A percentile compares a stretch with the other conserved stretches of the same genome.
These are phyloP conservation scores for Kryptopterus vitreolus DNA, from an alignment of 2,797 vertebrate genomes.

Conservation along the genomic window DNA sequence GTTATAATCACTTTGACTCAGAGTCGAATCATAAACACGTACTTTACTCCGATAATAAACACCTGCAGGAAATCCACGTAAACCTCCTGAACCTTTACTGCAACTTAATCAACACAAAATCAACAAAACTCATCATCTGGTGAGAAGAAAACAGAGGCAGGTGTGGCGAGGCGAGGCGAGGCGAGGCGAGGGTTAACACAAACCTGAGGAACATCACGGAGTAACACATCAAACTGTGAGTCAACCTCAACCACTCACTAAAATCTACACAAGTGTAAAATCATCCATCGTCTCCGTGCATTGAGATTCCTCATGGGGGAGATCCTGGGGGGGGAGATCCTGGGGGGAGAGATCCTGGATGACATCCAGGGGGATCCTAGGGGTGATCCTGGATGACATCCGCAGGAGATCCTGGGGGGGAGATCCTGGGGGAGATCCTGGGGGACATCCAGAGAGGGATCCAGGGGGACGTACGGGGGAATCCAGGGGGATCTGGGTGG, in stretches of 20 bases:
- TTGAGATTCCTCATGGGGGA: rapidly evolving
- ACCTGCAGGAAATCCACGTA: background rate
- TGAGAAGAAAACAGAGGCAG: background rate
- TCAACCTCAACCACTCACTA: background rate
- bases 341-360: too few species aligned
- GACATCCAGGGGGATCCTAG: too few species aligned
- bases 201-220: background rate
- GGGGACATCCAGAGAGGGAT: too few species aligned
- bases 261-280: background rate
- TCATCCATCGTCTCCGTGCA: background rate
- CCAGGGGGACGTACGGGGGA: too few species aligned
- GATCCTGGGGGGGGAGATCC: too few species aligned
- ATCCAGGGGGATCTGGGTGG: too few species aligned
- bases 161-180: background rate
- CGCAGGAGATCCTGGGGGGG: too few species aligned
- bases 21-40: background rate
- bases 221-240: background rate
- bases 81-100: background rate
- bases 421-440: background rate
- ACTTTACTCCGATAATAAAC: background rate
- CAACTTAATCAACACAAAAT: too few species aligned
- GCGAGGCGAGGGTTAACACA: background rate
- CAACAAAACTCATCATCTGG: background rate
- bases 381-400: too few species aligned
- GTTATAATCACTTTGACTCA: background rate